These are phyloP conservation scores for Melopsittacus undulatus DNA, from an alignment of 2,797 vertebrate genomes.

Conservation along the genomic window DNA sequence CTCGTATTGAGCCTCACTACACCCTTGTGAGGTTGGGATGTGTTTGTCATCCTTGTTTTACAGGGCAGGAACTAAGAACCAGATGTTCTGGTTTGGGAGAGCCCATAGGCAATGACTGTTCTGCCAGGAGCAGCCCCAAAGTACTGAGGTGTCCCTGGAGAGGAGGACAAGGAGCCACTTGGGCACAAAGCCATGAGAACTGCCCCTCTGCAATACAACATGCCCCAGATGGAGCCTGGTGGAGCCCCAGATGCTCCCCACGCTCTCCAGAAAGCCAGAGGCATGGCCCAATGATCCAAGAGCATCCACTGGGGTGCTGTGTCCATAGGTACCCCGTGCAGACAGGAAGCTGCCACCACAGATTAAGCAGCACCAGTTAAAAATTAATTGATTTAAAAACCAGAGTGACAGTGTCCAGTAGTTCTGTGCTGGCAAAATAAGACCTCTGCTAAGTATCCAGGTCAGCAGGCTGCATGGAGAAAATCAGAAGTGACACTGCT, in stretches of 20 bases:
- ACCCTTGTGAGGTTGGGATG: not conserved
- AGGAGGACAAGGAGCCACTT: not conserved
- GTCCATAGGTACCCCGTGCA: not conserved
- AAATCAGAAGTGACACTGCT: not conserved
- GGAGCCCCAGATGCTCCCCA: not conserved
- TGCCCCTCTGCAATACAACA: not conserved
- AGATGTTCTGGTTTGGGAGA: conserved; percentile 10
- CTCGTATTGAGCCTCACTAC: not conserved
- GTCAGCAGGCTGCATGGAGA: not conserved
- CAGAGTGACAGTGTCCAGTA: not conserved
- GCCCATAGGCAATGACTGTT: not conserved
- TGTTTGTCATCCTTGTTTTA: conserved; percentile 37
- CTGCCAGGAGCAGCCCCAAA: not conserved
- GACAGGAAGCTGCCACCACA: not conserved
- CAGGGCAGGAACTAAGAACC: conserved; percentile 3
- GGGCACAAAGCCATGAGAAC: not conserved
- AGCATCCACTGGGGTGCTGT: not conserved
- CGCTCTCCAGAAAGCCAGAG: not conserved
- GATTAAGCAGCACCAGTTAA: not conserved
- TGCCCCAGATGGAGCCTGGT: not conserved
- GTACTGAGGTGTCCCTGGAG: not conserved
- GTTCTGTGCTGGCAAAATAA: not conserved
- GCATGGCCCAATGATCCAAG: accelerated
- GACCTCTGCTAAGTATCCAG: not conserved
- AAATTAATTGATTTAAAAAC: not conserved